phyloP scores from a whole-genome alignment of 2,888 invertebrate genomes.

The Lydus trimaculatus region DNA sequence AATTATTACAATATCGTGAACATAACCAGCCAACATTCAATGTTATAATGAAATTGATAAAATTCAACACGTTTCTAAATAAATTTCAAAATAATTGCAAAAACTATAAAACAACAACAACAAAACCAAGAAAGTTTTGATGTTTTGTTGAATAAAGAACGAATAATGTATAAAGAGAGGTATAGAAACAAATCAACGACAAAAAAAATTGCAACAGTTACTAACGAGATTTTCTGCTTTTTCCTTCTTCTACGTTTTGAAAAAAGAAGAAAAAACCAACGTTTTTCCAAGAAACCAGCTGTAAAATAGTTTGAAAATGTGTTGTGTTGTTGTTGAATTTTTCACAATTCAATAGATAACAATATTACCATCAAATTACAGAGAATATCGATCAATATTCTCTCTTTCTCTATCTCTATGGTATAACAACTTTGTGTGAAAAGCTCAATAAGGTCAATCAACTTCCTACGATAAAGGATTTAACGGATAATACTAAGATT shows the following conservation, averaged over 20 bases:
- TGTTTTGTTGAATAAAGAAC: too few species aligned
- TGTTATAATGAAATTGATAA: not conserved
- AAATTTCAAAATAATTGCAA: not conserved
- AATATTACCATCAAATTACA: not conserved
- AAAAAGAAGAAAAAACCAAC: not conserved
- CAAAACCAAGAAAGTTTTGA: too few species aligned
- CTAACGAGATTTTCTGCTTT: not conserved
- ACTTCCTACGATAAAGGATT: not conserved
- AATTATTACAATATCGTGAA: not conserved
- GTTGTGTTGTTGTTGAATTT: too few species aligned
- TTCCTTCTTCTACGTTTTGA: not conserved
- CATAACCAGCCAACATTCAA: not conserved
- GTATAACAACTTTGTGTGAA: not conserved
- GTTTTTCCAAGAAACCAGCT: not conserved
- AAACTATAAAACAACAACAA: not conserved
- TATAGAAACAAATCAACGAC: not conserved
- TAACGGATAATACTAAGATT: conserved; percentile 26
- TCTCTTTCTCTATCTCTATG: not conserved
- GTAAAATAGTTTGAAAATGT: not conserved
- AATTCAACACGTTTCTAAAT: not conserved
- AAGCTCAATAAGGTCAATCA: not conserved
- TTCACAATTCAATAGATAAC: too few species aligned
- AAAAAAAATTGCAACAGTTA: not conserved
- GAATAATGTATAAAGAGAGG: too few species aligned
- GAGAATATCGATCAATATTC: not conserved